Base-by-base conservation (phyloP, 2,888 invertebrate species). In the Meteorus colon region DNA sequence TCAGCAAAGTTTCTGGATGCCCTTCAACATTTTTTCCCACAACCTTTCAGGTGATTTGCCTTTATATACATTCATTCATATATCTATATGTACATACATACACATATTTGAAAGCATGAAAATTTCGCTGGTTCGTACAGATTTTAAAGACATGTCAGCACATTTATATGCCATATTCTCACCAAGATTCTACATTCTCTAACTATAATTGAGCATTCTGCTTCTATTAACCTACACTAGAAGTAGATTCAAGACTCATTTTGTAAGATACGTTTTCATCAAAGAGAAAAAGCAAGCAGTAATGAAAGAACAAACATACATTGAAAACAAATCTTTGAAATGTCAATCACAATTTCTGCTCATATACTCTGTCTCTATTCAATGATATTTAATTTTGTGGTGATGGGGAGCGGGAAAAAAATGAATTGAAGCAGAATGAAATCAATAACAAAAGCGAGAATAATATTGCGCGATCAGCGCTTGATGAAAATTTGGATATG, bases 1-100 rank as follows among this genome's bases (percentile, higher is more conserved):
- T 77, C 76, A 55, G 37, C 24, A 59, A 78, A 78, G 68, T 75
- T 34, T 75, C 73, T 74, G 60, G 14, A 34, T 27, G 62, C 62
- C 72, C 60, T 65, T 29, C 65, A 37, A 29, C 62, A 60, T 48
- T 55, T 41, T 37, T 37, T 16, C 70, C 27, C 48, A 59, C 59
- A n/a, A 62, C 16, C 72, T 63, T 66, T 51, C 31, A 65, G 65
- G 48, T 63, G 63, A 65, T 65, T 73, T 60, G 70, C 60, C 55
- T 55, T 55, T 55, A 55, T 55, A 55, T 48, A 48, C 68, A 68
- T 2, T 4, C 34, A 24, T 29, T 62, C 62, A 62, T 29, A 41
- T 12, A 67, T 14, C 1, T 14, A n/a, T n/a, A 48, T n/a, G 5
- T 16, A 16, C 48, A n/a, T 10, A 55, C 19, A 55, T n/a, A 19